phyloP scores from a whole-genome alignment of 1,140 invertebrate genomes.

The Pseudobourletiella spinata region DNA sequence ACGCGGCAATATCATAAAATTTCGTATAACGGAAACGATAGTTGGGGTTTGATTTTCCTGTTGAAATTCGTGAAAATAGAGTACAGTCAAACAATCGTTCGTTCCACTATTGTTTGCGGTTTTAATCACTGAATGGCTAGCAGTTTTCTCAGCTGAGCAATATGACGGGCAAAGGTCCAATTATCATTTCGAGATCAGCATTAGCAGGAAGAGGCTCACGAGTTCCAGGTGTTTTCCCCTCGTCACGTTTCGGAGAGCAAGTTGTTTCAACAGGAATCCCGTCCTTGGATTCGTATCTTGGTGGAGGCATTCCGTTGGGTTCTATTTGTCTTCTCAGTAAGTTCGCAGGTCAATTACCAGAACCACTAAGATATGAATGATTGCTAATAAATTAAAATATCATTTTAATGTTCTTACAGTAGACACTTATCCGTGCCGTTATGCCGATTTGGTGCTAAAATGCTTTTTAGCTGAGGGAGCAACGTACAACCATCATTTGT shows the following conservation, averaged over 20 bases:
- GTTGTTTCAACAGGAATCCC: slow-evolving; percentile 32
- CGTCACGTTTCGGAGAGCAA: slow-evolving; percentile 31
- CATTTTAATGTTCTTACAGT: slow-evolving; percentile 15
- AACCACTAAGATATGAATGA: no score
- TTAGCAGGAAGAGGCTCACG: slow-evolving; percentile 4
- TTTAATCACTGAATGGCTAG: no score
- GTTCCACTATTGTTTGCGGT: no score
- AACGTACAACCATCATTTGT: slow-evolving; percentile 27
- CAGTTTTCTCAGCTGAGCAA: no score
- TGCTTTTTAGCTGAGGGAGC: slow-evolving; percentile 32
- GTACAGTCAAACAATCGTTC: no score
- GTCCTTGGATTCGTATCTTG: slow-evolving; percentile 28
- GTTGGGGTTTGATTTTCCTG: no score
- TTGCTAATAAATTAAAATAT: no score
- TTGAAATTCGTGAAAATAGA: no score
- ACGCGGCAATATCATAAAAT: no score
- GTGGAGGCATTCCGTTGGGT: slow-evolving; percentile 26
- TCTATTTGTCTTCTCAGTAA: slow-evolving; percentile 30
- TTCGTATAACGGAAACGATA: no score
- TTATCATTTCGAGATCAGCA: neutral
- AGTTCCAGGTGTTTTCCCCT: slow-evolving; percentile 34
- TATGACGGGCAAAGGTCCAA: neutral
- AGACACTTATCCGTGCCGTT: slow-evolving; percentile 25
- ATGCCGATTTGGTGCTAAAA: slow-evolving; percentile 31
- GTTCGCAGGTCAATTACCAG: neutral